Evolutionary conservation across 2,797 vertebrate species (phyloP).

Genomic region (Crax fasciolata): DNA sequence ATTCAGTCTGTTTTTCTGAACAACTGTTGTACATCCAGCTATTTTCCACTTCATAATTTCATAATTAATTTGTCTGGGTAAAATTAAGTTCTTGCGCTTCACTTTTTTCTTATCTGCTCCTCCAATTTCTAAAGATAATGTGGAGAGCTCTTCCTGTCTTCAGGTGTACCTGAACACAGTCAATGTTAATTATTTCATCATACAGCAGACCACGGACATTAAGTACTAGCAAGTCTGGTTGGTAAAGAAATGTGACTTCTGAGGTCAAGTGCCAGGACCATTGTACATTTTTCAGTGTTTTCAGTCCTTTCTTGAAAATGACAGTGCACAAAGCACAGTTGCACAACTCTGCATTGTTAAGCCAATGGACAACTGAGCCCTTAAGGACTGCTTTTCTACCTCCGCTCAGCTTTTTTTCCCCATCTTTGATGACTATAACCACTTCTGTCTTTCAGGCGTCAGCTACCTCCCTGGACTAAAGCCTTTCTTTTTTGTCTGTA

Average conservation of each 20-base stretch:
- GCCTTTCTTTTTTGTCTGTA: neutral
- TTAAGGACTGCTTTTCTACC: neutral
- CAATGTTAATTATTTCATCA: neutral
- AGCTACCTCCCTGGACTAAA: neutral
- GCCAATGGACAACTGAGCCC: neutral
- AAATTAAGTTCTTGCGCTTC: neutral
- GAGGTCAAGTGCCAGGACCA: neutral
- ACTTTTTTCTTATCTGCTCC: neutral
- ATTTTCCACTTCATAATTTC: neutral
- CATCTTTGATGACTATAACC: neutral
- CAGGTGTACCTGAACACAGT: fast-evolving
- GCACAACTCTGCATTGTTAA: neutral
- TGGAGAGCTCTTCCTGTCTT: neutral
- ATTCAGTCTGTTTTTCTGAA: neutral
- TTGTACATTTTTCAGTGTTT: neutral
- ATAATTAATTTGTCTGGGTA: neutral
- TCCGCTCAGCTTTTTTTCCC: neutral
- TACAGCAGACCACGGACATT: neutral
- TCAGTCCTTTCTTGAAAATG: neutral
- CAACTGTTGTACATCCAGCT: neutral
- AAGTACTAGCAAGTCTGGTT: neutral
- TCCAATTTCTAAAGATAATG: neutral
- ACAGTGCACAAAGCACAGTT: neutral
- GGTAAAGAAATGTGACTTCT: neutral
- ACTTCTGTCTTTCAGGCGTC: neutral